Percentiles rank a stretch among this genome's conserved stretches.
Conservation (phyloP, 2,888 invertebrate species). For the Euspilapteryx auroguttella region DNA sequence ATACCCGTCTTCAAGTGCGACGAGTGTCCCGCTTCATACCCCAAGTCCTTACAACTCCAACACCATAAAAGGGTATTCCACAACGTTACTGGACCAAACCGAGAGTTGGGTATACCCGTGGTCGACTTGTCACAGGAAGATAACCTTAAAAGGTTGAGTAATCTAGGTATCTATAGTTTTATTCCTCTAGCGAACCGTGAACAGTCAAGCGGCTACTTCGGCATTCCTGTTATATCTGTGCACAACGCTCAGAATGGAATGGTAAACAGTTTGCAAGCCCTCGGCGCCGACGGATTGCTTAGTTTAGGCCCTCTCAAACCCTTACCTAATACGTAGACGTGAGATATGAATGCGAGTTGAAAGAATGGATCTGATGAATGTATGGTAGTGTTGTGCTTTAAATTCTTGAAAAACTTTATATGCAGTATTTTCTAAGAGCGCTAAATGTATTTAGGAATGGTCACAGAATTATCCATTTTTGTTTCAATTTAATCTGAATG, state of each 20-base stretch:
- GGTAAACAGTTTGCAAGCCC: slow-evolving; percentile 58
- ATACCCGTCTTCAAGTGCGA: slow-evolving; percentile 63
- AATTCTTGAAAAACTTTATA: no score
- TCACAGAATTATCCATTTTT: no score
- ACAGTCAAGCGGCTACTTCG: slow-evolving; percentile 66
- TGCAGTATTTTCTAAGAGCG: no score
- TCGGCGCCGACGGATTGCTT: slow-evolving; percentile 71
- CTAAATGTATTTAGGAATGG: no score
- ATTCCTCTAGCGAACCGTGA: slow-evolving; percentile 71
- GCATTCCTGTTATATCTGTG: slow-evolving; percentile 70
- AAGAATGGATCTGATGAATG: not conserved
- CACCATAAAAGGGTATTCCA: slow-evolving; percentile 56
- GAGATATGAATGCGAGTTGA: not conserved
- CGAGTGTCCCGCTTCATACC: slow-evolving; percentile 72
- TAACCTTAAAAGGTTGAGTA: slow-evolving; percentile 63
- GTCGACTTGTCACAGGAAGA: slow-evolving; percentile 72
- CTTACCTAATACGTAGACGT: slow-evolving; percentile 40
- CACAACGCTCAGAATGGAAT: slow-evolving; percentile 65
- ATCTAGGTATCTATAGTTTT: slow-evolving; percentile 72
- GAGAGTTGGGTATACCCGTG: slow-evolving; percentile 72
- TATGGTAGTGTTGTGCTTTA: no score
- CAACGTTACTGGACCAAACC: slow-evolving; percentile 38
- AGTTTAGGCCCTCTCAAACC: slow-evolving; percentile 73
- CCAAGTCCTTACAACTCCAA: slow-evolving; percentile 69
- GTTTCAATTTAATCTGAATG: no score